These are phyloP conservation scores for Pleuronectes platessa DNA, from an alignment of 2,113 vertebrate genomes.

Conservation along the genomic window DNA sequence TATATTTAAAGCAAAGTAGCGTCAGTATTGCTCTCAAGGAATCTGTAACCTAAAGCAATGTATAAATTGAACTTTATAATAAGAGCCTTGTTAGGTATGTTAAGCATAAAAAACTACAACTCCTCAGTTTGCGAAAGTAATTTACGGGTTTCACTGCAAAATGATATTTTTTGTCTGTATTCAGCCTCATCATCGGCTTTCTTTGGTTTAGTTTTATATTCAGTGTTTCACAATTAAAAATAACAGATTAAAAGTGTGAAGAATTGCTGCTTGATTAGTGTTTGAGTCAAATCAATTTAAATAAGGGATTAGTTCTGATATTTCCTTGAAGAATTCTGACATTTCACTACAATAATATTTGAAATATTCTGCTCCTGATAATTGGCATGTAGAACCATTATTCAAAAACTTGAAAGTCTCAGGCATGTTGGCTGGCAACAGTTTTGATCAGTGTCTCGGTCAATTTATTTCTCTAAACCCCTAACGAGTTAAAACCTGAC, in stretches of 20 bases:
- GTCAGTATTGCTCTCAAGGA: neutral
- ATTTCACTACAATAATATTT: neutral
- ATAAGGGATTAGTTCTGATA: neutral
- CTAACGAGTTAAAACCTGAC: constrained; percentile 21
- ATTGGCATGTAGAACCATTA: neutral
- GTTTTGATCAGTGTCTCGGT: constrained; percentile 9
- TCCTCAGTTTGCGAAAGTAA: no score
- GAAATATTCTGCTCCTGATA: constrained; percentile 28
- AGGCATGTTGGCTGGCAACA: constrained; percentile 8
- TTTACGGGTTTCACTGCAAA: no score
- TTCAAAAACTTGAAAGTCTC: constrained; percentile 4
- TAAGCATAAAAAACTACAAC: no score
- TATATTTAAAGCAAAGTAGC: neutral
- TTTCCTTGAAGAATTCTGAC: neutral
- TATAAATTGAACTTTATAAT: neutral
- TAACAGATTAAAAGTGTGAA: constrained; percentile 1
- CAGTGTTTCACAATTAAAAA: neutral
- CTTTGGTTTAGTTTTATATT: neutral
- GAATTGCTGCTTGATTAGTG: no score
- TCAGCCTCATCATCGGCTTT: no score
- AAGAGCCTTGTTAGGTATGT: neutral
- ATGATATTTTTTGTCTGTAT: neutral
- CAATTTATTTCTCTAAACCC: constrained; percentile 16
- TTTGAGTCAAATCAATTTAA: neutral
- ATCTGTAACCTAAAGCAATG: neutral